Percentiles rank a stretch among this genome's conserved stretches.
These are phyloP conservation scores for Cryptotis parvus DNA, from an alignment of 2,113 vertebrate species.

Conservation along the genomic window DNA sequence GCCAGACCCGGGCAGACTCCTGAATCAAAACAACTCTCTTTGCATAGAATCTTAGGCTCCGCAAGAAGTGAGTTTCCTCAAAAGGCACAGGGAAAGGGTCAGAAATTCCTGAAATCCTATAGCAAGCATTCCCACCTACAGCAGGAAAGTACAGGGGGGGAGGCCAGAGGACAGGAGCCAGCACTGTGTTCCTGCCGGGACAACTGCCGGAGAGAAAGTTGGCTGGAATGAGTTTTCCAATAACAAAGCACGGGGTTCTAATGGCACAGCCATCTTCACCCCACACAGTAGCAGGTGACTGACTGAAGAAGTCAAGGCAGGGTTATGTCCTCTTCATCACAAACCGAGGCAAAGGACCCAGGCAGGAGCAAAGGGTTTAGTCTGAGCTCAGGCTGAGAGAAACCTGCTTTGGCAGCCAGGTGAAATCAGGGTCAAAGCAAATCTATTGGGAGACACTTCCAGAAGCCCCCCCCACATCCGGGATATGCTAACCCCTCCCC, in stretches of 20 bases:
- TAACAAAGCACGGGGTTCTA: constrained; percentile 33
- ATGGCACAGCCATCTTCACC: constrained; percentile 62
- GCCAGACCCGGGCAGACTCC: constrained; percentile 63
- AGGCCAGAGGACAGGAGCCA: constrained; percentile 9
- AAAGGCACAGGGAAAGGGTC: constrained; percentile 46
- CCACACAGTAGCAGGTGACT: constrained; percentile 32
- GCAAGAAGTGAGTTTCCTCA: constrained; percentile 75
- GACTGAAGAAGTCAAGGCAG: constrained; percentile 48
- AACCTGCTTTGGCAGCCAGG: constrained; percentile 26
- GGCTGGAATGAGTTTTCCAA: constrained; percentile 77
- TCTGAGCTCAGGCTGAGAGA: constrained; percentile 14
- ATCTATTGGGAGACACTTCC: not conserved
- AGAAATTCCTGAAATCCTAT: constrained; percentile 34
- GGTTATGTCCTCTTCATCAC: constrained; percentile 52
- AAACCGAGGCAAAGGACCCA: not conserved
- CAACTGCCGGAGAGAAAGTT: constrained; percentile 54
- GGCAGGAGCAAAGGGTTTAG: constrained; percentile 24
- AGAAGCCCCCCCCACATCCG: not conserved
- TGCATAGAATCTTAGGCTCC: constrained; percentile 46
- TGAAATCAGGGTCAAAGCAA: constrained; percentile 43
- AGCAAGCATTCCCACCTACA: not conserved
- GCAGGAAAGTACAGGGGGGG: not conserved
- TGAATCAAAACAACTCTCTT: constrained; percentile 63
- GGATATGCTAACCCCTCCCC: not conserved
- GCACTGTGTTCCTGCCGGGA: not conserved